Base-by-base conservation (phyloP, 2,113 vertebrate species). In the Potamarius usumacintae region DNA sequence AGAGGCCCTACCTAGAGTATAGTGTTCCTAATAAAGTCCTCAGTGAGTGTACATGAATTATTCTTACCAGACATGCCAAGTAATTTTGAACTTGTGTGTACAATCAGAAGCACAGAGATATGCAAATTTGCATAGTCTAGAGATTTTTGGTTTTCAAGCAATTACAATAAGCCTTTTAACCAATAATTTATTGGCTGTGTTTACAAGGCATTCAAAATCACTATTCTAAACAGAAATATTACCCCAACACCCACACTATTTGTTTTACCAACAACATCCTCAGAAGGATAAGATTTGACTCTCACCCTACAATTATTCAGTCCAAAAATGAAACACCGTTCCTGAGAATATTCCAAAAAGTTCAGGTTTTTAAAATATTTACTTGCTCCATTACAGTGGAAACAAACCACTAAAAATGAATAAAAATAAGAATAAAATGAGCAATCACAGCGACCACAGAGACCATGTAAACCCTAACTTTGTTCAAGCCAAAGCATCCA, bases 341-440 rank as follows among this genome's bases (percentile, higher is more conserved):
- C 82, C 50, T 69, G 67, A 55, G 65, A 84, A 84, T 71, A 71
- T 71, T 34, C 27, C 17, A 20, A 18, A 58, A 18, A 58, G 17
- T 80, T 22, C 34, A 15, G 3, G 11, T 57, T 30, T 80, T 48
- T 10, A 48, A 58, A 81, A 58, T 34, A 60, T 11, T 27, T 18
- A 27, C 1, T 25, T 69, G 27, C 8, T 34, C 30, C 17, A 48
- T 20, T 74, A 48, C 18, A 10, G 18, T 48, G 8, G 8, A 74
- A 77, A 52, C 48, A 77, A 77, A 76, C 18, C 25, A 53, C 27
- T 14, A 53, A 53, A 10, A 52, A 72, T 12, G 42, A 42, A 48
- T 78, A 2, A 78, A 62, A n/a, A 53, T 65, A 17, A 69, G 50
- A 80, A 18, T 83, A 67, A 71, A 83, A 83, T 83, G 8, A 71